Evolutionary conservation across 1,140 invertebrate species (phyloP), one percentile per base, ranked within the genome.

Genomic region (Hermetia illucens): DNA sequence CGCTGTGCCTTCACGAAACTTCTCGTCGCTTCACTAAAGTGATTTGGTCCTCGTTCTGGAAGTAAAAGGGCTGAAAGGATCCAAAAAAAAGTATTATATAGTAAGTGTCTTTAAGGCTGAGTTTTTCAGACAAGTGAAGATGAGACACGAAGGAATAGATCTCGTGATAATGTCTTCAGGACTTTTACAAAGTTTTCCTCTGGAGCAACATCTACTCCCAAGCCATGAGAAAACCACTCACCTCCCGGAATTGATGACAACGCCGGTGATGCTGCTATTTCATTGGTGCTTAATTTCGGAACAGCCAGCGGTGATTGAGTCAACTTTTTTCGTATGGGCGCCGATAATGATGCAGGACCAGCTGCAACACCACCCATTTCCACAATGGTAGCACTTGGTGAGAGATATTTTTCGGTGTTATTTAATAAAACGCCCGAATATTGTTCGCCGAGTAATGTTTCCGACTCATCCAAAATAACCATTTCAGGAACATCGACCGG

Each of bases 1-100:
- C 70, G 60, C 58, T 72, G 70, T 49, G 72, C 69, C 41, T 68
- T 68, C 30, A 70, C 61, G 36, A 66, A 61, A 44, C 72, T 72
- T 37, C 69, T 58, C 20, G 63, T 65, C 3, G 62, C 62, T 34
- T 61, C 60, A 5, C 63, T 62, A 61, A 61, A 67, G 48, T 63
- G 58, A 8, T 58, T 56, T 3, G 61, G 58, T 20, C 36, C 36
- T 19, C 8, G 4, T 19, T 34, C 5, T 34, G 30, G 30, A 32
- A 32, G 30, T 8, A 32, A 13, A 13, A 32, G 30, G 17, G 5
- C 30, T 27, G 24, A 27, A 27, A 27, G 13, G 8, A 27, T 8
- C 8, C 24, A 27, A 27, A 8, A 27, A 27, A n/a, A n/a, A n/a
- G n/a, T n/a, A n/a, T n/a, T n/a, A n/a, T n/a, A n/a, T n/a, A n/a